These are phyloP conservation scores for Bubo scandiacus DNA, from an alignment of 2,113 vertebrate genomes.

Conservation along the genomic window DNA sequence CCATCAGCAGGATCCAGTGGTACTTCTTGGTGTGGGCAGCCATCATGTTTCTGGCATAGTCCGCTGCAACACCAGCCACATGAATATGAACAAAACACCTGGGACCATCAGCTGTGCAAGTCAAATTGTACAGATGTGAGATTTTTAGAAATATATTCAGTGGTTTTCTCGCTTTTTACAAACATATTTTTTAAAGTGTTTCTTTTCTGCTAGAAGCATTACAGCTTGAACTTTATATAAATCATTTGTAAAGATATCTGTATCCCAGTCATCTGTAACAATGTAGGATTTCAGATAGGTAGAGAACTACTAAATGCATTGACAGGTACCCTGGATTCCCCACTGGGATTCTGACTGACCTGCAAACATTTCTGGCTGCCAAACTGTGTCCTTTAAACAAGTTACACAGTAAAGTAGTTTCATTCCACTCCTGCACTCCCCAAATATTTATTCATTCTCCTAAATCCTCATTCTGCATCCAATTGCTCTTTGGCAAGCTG, in stretches of 20 bases:
- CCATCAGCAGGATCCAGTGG: neutral
- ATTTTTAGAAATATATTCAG: neutral
- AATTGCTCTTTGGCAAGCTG: neutral
- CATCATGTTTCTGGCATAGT: neutral
- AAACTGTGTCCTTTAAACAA: neutral
- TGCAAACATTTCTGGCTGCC: neutral
- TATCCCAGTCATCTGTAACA: neutral
- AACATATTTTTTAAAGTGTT: neutral
- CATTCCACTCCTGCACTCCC: neutral
- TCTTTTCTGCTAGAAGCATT: neutral
- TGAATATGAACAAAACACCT: neutral
- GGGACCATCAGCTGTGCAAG: neutral
- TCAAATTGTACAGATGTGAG: neutral
- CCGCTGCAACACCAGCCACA: neutral
- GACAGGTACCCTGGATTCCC: neutral
- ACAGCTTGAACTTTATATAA: neutral
- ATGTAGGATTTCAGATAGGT: neutral
- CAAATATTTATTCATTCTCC: constrained; percentile 32
- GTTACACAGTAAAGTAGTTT: neutral
- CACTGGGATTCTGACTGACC: neutral
- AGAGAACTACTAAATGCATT: neutral
- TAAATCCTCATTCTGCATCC: neutral
- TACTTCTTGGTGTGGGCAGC: neutral
- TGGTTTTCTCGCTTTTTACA: neutral
- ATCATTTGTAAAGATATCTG: neutral